Evolutionary conservation across 2,888 invertebrate species (phyloP).

Genomic region (Harpalus rufipes): DNA sequence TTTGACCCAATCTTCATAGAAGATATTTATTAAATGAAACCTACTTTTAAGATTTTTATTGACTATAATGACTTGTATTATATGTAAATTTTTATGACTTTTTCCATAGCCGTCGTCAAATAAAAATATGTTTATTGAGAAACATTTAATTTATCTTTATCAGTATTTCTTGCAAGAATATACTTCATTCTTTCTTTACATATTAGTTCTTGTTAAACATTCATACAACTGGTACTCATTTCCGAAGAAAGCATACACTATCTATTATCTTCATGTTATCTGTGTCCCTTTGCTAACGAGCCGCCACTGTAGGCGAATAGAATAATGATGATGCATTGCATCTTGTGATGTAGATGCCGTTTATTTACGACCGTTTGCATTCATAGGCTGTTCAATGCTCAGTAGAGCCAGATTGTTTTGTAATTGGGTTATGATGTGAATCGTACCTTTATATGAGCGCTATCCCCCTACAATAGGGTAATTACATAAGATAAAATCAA

Average conservation of each 20-base stretch:
- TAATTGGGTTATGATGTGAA: not conserved
- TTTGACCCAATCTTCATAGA: too few relatives aligned
- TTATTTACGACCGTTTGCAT: slow-evolving; percentile 31
- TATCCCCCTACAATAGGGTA: too few relatives aligned
- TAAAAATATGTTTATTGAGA: not conserved
- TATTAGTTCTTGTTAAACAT: not conserved
- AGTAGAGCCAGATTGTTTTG: not conserved
- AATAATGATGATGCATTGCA: slow-evolving; percentile 29
- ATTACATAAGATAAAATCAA: too few relatives aligned
- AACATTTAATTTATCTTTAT: not conserved
- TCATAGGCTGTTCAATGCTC: slow-evolving; percentile 1
- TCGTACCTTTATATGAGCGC: not conserved
- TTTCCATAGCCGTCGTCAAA: not conserved
- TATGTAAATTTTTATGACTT: not conserved
- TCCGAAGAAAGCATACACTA: not conserved
- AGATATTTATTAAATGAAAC: not conserved
- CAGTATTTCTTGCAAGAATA: not conserved
- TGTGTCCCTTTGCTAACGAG: slow-evolving; percentile 9
- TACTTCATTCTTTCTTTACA: not conserved
- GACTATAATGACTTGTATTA: not conserved
- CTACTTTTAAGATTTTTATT: slow-evolving; percentile 1
- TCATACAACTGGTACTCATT: not conserved
- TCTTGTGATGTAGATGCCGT: slow-evolving; percentile 7
- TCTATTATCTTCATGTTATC: not conserved
- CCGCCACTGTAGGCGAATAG: slow-evolving; percentile 4